Evolutionary conservation across 2,797 vertebrate species (phyloP).

Genomic region (Helarctos malayanus): DNA sequence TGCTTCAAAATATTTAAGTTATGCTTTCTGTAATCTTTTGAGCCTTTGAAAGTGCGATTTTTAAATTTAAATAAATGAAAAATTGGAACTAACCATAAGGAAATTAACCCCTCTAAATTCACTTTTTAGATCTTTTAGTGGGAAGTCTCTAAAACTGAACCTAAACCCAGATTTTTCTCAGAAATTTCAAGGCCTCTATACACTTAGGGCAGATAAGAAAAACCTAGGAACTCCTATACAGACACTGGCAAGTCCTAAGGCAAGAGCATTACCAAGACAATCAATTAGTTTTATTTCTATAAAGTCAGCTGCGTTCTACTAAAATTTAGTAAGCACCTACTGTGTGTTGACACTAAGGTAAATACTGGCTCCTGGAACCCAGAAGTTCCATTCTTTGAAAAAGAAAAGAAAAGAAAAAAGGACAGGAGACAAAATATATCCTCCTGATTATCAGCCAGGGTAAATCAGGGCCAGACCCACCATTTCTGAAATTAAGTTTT

Average conservation of each 20-base stretch:
- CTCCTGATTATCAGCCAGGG: neutral
- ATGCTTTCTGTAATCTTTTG: conserved; percentile 21
- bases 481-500: conserved; percentile 14
- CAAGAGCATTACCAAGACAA: neutral
- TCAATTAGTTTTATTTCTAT: conserved; percentile 2
- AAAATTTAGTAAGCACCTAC: neutral
- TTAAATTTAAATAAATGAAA: conserved; percentile 39
- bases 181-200: neutral
- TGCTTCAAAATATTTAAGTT: conserved; percentile 48
- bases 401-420: neutral
- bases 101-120: neutral
- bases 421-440: neutral
- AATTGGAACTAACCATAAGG: conserved; percentile 11
- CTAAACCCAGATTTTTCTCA: neutral
- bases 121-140: neutral
- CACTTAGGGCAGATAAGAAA: neutral
- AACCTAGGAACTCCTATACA: neutral
- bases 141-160: neutral
- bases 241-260: neutral
- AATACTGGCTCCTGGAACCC: neutral
- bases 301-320: neutral
- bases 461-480: neutral
- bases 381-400: neutral
- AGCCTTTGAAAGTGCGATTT: neutral
- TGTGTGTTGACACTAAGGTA: neutral